Conservation (phyloP, 2,888 invertebrate genomes). For the Nymphalis urticae region DNA sequence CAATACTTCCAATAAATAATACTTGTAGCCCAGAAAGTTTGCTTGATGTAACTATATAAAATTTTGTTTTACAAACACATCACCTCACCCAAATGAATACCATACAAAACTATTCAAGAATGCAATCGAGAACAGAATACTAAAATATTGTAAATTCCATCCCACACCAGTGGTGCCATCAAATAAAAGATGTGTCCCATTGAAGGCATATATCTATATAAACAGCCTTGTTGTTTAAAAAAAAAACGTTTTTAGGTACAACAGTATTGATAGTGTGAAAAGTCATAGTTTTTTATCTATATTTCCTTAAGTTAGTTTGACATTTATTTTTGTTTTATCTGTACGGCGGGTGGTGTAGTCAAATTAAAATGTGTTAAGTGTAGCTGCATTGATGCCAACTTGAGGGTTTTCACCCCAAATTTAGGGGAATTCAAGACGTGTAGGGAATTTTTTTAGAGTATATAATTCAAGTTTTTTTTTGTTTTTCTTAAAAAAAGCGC, state of each 20-base stretch:
- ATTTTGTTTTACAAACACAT: slow-evolving; percentile 22
- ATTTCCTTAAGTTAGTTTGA: neutral
- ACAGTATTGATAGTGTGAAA: slow-evolving; percentile 4
- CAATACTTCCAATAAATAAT: slow-evolving; percentile 1
- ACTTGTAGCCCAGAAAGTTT: neutral
- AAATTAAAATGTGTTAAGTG: too few species aligned
- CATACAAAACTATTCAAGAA: slow-evolving; percentile 26
- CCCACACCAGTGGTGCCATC: slow-evolving; percentile 5
- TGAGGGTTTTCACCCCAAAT: too few species aligned
- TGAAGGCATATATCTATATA: neutral
- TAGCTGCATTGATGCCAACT: too few species aligned
- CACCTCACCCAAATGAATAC: slow-evolving; percentile 25
- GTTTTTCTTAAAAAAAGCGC: too few species aligned
- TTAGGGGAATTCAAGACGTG: too few species aligned
- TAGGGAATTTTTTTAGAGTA: too few species aligned
- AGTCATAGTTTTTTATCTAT: neutral
- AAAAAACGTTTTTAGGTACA: neutral
- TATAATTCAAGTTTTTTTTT: too few species aligned
- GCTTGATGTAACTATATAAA: neutral
- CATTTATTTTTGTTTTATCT: too few species aligned
- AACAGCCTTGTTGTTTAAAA: neutral
- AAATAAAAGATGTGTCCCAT: neutral
- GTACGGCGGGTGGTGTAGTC: too few species aligned
- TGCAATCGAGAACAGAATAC: slow-evolving; percentile 21
- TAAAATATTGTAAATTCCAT: slow-evolving; percentile 8